phyloP scores from a whole-genome alignment of 2,113 vertebrate genomes.

The Trinectes maculatus region DNA sequence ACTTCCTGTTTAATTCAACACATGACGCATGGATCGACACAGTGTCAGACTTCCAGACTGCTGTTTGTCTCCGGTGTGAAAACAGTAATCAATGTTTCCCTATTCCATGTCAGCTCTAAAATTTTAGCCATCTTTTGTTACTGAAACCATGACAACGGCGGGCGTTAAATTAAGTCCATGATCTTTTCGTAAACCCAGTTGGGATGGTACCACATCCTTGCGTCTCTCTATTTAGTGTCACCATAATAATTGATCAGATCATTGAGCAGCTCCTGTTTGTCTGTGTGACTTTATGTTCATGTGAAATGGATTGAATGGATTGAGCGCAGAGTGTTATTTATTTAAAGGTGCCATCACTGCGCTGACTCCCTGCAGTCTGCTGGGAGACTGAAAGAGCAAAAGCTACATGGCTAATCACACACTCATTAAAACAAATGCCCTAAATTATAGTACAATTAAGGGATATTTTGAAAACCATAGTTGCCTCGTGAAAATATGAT shows the following conservation, averaged over 20 bases:
- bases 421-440: constrained; percentile 14
- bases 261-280: no score
- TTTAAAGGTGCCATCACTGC: constrained; percentile 5
- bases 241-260: no score
- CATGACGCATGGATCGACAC: neutral
- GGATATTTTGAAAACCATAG: constrained; percentile 3
- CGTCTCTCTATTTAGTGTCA: no score
- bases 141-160: no score
- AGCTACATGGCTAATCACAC: no score
- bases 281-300: no score
- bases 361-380: neutral
- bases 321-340: constrained; percentile 13
- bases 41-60: neutral
- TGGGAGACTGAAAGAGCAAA: constrained; percentile 8
- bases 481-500: constrained; percentile 13
- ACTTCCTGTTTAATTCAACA: constrained; percentile 7
- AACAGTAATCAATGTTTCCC: neutral
- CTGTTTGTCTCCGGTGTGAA: neutral
- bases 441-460: constrained; percentile 8
- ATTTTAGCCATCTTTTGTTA: no score
- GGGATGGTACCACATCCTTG: no score
- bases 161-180: no score
- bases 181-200: no score
- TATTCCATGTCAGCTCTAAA: neutral
- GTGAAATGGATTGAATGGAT: no score